Base-by-base conservation (phyloP, 2,113 vertebrate species). In the Nymphicus hollandicus region DNA sequence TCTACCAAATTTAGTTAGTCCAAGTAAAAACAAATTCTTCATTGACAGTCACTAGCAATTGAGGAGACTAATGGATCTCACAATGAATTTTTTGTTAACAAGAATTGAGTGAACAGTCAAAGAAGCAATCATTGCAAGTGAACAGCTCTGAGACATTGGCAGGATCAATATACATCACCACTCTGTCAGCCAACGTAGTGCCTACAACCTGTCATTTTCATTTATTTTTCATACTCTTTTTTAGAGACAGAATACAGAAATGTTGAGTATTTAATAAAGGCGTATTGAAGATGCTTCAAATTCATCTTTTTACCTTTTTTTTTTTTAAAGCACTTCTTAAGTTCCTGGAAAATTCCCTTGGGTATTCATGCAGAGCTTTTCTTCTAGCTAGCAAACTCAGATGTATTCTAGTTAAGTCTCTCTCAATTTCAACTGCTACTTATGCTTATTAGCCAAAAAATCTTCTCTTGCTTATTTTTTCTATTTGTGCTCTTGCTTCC, bases 51-150 rank as follows among this genome's bases (percentile, higher is more conserved):
- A 82, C 74, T 33, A 66, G 25, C 12, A 53, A 82, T 19, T 55
- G 70, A 82, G 11, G 29, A 77, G 41, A 33, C 15, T 63, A 93
- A 80, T 46, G 63, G 28, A 79, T 86, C 50, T 79, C 55, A 63
- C 23, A 37, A 29, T 53, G 44, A 76, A 18, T 49, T 72, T 81
- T 88, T 65, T 88, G 66, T 74, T 94, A 89, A 82, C 35, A 72
- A 77, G 74, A 88, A 88, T 46, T 93, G 79, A 93, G 33, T 77
- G 71, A 91, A 70, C 31, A 89, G 46, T 83, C 77, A 95, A 83
- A 88, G 85, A 94, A 49, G 6, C 64, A 82, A 50, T 88, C n/a
- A 69, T 29, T 47, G 41, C 33, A 97, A 63, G 35, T 19, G 63
- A 88, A 46, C 13, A 73, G 4, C 31, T 80, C 41, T 58, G 49